These are phyloP conservation scores for Macrochelys suwanniensis DNA, from an alignment of 2,797 vertebrate species.

Conservation along the genomic window DNA sequence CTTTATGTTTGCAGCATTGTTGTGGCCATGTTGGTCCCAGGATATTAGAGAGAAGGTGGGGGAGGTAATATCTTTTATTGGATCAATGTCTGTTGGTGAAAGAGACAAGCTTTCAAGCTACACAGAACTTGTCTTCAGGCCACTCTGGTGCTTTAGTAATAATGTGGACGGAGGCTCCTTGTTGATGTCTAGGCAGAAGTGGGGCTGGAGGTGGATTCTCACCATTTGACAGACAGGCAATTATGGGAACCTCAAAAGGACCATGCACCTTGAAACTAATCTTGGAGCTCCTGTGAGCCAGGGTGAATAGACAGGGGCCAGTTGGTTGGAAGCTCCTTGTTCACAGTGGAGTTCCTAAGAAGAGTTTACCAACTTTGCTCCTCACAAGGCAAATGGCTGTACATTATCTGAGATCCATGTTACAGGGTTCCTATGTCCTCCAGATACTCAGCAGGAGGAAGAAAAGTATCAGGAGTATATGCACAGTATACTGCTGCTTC, in stretches of 20 bases:
- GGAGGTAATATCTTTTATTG: neutral
- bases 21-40: neutral
- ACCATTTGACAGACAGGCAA: neutral
- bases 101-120: neutral
- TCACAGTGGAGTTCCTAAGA: neutral
- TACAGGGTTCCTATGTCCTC: rapidly evolving
- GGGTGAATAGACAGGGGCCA: neutral
- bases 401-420: rapidly evolving
- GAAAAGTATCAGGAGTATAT: neutral
- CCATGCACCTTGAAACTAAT: neutral
- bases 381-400: neutral
- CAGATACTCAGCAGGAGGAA: neutral
- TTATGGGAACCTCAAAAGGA: neutral
- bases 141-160: neutral
- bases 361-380: rapidly evolving
- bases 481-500: neutral
- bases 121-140: neutral
- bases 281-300: neutral
- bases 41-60: neutral
- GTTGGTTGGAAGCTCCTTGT: neutral
- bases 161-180: neutral
- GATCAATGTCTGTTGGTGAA: neutral
- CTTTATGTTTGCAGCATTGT: neutral
- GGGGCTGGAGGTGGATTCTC: rapidly evolving
- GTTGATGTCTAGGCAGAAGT: neutral